Evolutionary conservation across 2,797 vertebrate genomes (phyloP).

Genomic region (Eidolon dupreanum): DNA sequence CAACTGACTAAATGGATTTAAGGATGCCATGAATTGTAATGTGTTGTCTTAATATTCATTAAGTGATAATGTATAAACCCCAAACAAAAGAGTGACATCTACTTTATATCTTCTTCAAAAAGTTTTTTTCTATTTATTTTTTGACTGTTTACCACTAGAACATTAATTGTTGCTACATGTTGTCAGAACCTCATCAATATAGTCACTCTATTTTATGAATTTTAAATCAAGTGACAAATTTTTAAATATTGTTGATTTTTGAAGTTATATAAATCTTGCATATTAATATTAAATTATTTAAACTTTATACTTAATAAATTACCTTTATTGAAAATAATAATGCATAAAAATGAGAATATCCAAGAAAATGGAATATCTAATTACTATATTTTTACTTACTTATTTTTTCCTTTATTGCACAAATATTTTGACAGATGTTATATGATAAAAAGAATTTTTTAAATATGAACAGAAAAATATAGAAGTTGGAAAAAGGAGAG

Average conservation of each 20-base stretch:
- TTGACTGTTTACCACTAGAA: not conserved
- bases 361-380: not conserved
- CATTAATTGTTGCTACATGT: not conserved
- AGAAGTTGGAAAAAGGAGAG: not conserved
- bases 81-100: not conserved
- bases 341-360: not conserved
- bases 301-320: not conserved
- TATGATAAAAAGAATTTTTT: not conserved
- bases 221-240: not conserved
- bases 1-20: not conserved
- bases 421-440: not conserved
- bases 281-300: conserved; percentile 25
- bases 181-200: not conserved
- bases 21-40: not conserved
- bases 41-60: not conserved
- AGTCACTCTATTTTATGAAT: not conserved
- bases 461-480: not conserved
- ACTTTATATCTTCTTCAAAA: not conserved
- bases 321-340: not conserved
- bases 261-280: not conserved
- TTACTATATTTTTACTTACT: not conserved
- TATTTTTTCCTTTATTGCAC: not conserved
- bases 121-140: not conserved
- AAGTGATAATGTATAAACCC: not conserved
- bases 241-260: not conserved